Evolutionary conservation across 2,888 invertebrate species (phyloP).

Genomic region (Brachypalpus laphriformis): DNA sequence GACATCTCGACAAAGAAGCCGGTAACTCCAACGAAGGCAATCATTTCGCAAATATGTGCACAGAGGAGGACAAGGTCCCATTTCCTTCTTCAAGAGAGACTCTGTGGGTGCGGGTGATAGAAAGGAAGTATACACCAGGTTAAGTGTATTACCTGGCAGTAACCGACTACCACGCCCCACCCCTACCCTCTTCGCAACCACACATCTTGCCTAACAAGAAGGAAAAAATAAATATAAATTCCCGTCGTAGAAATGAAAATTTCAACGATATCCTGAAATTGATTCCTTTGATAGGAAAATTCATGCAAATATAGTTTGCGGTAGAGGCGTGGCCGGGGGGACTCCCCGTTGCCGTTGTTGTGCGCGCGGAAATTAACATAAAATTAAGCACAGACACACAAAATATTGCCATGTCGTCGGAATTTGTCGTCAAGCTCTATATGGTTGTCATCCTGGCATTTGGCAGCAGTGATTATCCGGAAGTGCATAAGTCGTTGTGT

Average conservation of each 20-base stretch:
- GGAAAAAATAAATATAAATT: conserved; percentile 61
- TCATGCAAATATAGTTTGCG: conserved; percentile 67
- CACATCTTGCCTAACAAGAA: conserved; percentile 12
- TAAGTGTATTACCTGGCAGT: conserved; percentile 67
- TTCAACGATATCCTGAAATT: conserved; percentile 71
- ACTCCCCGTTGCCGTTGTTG: conserved; percentile 1
- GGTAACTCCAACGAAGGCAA: conserved; percentile 64
- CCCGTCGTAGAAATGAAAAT: conserved; percentile 62
- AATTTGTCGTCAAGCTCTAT: conserved; percentile 48
- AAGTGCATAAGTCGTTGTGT: conserved; percentile 63
- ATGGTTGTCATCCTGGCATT: conserved; percentile 64
- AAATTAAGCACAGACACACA: conserved; percentile 61
- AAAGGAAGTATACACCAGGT: conserved; percentile 25
- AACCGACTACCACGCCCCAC: not conserved
- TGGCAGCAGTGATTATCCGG: conserved; percentile 71
- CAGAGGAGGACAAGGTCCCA: conserved; percentile 61
- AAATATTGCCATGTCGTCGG: conserved; percentile 47
- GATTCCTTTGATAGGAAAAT: conserved; percentile 71
- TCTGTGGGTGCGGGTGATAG: not conserved
- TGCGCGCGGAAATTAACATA: conserved; percentile 61
- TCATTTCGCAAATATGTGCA: conserved; percentile 69
- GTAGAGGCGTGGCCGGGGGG: not conserved
- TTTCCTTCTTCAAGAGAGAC: conserved; percentile 24
- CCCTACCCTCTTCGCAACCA: not conserved
- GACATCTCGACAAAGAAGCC: conserved; percentile 36